Conservation (phyloP, 35 echinoderm and acorn worm species). For the Holothuria glaberrima region DNA sequence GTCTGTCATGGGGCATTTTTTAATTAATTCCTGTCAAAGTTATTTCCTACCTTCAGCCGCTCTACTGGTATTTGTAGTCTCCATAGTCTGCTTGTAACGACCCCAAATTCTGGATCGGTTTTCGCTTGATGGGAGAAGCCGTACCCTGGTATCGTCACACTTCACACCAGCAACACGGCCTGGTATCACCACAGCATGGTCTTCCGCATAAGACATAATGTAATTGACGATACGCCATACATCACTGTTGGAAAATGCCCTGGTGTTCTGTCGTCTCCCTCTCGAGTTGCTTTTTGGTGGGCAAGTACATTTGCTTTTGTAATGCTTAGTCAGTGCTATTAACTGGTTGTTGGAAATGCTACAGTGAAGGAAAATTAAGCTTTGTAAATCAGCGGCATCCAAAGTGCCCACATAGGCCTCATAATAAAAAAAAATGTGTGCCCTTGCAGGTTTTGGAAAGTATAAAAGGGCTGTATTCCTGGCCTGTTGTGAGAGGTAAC, state of each 20-base stretch:
- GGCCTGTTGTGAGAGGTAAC: not conserved
- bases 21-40: no score
- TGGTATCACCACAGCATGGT: slow-evolving; percentile 42
- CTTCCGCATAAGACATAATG: slow-evolving; percentile 40
- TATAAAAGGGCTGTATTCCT: not conserved
- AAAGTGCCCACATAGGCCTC: no score
- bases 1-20: no score
- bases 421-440: no score
- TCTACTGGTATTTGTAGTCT: slow-evolving; percentile 7
- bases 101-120: slow-evolving; percentile 34
- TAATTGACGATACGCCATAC: slow-evolving; percentile 37
- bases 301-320: slow-evolving; percentile 1
- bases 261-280: slow-evolving; percentile 36
- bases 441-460: no score
- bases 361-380: slow-evolving; percentile 8
- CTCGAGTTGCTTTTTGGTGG: not conserved
- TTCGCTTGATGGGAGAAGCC: slow-evolving; percentile 40
- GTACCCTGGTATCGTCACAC: slow-evolving; percentile 41
- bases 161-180: slow-evolving; percentile 13
- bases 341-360: slow-evolving; percentile 58
- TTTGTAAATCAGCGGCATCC: not conserved
- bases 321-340: slow-evolving; percentile 18
- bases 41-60: not conserved
- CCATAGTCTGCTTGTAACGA: slow-evolving; percentile 7
- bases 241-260: slow-evolving; percentile 28